phyloP scores from a whole-genome alignment of 2,797 vertebrate species.

The Coreius guichenoti region DNA sequence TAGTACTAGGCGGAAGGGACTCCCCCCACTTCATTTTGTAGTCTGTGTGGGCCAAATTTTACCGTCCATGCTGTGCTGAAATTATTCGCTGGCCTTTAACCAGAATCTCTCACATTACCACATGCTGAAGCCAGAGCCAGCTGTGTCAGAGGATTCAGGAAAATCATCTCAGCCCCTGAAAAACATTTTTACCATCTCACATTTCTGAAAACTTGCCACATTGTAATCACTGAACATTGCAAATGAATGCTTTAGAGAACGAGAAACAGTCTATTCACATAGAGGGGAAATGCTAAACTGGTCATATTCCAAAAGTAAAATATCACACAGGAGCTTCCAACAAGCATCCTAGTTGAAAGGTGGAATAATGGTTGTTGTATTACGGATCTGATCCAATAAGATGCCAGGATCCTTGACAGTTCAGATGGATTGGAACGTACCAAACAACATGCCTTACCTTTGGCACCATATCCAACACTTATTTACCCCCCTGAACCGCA shows the following conservation, averaged over 20 bases:
- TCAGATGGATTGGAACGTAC: constrained; percentile 1
- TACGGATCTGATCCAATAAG: background rate
- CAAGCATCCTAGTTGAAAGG: background rate
- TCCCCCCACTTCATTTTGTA: constrained; percentile 17
- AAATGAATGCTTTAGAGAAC: background rate
- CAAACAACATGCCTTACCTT: background rate
- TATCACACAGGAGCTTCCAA: background rate
- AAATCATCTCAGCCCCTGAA: constrained; percentile 37
- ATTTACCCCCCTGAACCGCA: constrained; percentile 72
- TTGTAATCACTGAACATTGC: constrained; percentile 18
- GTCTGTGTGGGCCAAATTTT: constrained; percentile 56
- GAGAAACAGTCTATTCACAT: background rate
- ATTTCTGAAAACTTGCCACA: constrained; percentile 33
- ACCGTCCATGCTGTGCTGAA: constrained; percentile 47
- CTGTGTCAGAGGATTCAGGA: constrained; percentile 37
- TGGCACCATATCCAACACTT: constrained; percentile 63
- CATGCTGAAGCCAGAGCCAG: constrained; percentile 42
- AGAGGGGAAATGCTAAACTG: constrained; percentile 1
- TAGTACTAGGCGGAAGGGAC: background rate
- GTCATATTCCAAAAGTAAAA: background rate
- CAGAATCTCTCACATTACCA: constrained; percentile 53
- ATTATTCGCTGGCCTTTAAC: constrained; percentile 53
- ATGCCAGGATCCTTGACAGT: background rate
- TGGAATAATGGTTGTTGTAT: background rate
- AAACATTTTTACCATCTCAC: constrained; percentile 36